Conservation (phyloP, 2,113 vertebrate genomes). For the Ctenomys sociabilis region DNA sequence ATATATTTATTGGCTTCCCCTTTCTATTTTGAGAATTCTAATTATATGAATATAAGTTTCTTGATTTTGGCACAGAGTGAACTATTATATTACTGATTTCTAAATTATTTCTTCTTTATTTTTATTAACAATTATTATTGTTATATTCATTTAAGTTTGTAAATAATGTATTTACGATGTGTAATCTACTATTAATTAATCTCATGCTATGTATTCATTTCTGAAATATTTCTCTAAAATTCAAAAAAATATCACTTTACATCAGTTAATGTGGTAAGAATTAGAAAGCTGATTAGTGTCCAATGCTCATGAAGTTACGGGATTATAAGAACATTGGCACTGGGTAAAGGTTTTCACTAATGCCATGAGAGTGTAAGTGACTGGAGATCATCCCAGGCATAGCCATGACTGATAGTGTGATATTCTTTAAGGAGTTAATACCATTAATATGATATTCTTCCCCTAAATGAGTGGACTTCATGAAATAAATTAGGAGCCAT, state of each 20-base stretch:
- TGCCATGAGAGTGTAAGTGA: neutral
- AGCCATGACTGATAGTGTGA: neutral
- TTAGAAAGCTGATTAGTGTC: neutral
- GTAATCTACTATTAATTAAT: no score
- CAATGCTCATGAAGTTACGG: neutral
- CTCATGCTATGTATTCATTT: no score
- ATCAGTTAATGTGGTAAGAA: neutral
- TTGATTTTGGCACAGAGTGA: no score
- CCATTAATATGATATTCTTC: neutral
- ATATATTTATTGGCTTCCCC: no score
- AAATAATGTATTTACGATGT: no score
- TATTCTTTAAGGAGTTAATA: neutral
- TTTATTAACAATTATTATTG: no score
- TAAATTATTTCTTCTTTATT: no score
- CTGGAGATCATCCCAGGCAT: neutral
- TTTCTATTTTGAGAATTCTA: no score
- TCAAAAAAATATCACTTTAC: neutral
- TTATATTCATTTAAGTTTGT: no score
- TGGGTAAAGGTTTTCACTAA: neutral
- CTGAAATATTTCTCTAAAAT: no score
- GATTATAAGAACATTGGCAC: neutral
- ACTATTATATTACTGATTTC: no score
- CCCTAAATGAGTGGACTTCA: neutral
- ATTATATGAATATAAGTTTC: no score
- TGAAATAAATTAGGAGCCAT: neutral